Percentiles rank a stretch among this genome's conserved stretches.
Conservation (phyloP, 1,140 invertebrate species). For the Cydia fagiglandana region DNA sequence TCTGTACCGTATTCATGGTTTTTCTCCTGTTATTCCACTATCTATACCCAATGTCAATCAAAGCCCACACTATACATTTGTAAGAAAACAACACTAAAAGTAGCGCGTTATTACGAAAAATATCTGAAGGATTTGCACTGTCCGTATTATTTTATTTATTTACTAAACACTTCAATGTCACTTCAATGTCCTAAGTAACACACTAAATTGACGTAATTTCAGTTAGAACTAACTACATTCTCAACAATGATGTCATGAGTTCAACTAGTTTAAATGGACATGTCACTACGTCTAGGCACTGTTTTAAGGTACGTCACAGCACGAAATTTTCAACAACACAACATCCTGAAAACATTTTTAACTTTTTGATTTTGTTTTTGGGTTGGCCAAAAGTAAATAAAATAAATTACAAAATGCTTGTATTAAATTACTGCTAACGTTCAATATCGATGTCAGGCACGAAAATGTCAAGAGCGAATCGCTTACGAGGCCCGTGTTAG, state of each 20-base stretch:
- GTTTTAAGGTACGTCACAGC: constrained; percentile 21
- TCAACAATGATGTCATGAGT: background rate
- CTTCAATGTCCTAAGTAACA: background rate
- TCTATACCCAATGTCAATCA: background rate
- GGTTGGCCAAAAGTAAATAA: background rate
- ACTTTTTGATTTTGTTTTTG: constrained; percentile 5
- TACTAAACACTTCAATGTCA: background rate
- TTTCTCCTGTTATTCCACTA: background rate
- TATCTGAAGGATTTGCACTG: too few species aligned
- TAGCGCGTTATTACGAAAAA: too few species aligned
- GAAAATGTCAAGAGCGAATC: constrained; percentile 24
- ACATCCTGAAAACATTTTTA: background rate
- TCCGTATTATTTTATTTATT: too few species aligned
- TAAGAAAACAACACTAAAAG: too few species aligned
- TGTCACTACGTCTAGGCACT: constrained; percentile 22
- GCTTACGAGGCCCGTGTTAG: background rate
- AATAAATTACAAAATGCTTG: constrained; percentile 1
- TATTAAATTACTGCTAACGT: constrained; percentile 2
- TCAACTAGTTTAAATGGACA: constrained; percentile 21
- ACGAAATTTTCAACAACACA: background rate
- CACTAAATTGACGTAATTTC: background rate
- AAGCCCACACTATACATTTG: background rate
- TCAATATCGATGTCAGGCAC: constrained; percentile 14
- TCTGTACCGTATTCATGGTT: constrained; percentile 75
- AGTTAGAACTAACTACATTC: background rate